Evolutionary conservation across 2,888 invertebrate species (phyloP).

Genomic region (Brenthis hecate): DNA sequence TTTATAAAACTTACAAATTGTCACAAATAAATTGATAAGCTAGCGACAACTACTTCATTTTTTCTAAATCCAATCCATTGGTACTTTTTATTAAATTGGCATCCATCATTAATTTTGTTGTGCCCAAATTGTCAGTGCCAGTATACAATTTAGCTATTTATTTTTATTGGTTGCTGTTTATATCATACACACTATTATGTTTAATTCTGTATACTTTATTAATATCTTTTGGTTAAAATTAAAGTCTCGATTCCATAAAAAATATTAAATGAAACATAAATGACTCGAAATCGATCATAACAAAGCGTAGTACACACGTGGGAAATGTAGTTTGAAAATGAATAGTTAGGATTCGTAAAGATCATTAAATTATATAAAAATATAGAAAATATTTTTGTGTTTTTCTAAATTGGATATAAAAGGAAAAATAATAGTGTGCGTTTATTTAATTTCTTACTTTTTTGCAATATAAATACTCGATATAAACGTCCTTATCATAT

Average conservation of each 20-base stretch:
- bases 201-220: constrained; percentile 1
- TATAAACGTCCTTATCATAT: too few relatives aligned
- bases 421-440: too few relatives aligned
- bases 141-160: constrained; percentile 9
- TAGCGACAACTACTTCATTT: constrained; percentile 50
- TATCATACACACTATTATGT: not conserved
- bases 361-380: not conserved
- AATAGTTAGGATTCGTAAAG: not conserved
- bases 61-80: constrained; percentile 48
- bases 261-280: constrained; percentile 1
- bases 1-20: constrained; percentile 44
- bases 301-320: constrained; percentile 6
- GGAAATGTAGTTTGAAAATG: not conserved
- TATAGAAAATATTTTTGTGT: too few relatives aligned
- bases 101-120: constrained; percentile 41
- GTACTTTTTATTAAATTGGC: constrained; percentile 42
- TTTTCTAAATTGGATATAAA: too few relatives aligned
- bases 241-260: not conserved
- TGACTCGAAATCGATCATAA: constrained; percentile 15
- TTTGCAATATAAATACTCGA: too few relatives aligned
- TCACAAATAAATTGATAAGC: constrained; percentile 50
- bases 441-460: too few relatives aligned
- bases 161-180: not conserved
- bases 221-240: not conserved
- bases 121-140: constrained; percentile 31